Conservation (phyloP, 1,140 invertebrate genomes). For the Brachionus rotundiformis region DNA sequence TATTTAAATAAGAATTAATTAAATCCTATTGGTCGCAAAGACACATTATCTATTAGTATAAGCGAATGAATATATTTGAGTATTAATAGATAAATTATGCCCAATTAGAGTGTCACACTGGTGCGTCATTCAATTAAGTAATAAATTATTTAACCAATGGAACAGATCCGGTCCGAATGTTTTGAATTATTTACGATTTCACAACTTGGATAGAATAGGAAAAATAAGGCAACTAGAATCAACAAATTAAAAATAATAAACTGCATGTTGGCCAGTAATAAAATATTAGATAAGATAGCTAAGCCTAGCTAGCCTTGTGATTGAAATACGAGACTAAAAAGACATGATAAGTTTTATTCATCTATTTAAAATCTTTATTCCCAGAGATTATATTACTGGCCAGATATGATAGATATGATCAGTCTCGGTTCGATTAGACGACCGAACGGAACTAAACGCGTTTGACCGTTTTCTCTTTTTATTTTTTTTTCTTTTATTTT, state of each 20-base stretch:
- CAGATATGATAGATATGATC: not conserved
- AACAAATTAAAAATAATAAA: not conserved
- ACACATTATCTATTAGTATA: not conserved
- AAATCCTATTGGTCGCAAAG: not conserved
- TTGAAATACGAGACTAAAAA: conserved; percentile 33
- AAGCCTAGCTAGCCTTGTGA: not conserved
- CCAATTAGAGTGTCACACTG: conserved; percentile 34
- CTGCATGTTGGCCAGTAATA: not conserved
- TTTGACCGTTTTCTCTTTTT: not conserved
- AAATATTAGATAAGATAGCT: conserved; percentile 39
- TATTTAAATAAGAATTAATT: not conserved
- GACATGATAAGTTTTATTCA: conserved; percentile 30
- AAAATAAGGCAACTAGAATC: not conserved
- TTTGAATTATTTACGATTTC: conserved; percentile 46
- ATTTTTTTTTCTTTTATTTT: not conserved
- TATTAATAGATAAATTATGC: no score
- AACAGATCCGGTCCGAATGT: not conserved
- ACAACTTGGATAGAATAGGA: not conserved
- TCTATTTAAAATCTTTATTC: not conserved
- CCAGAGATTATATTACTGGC: conserved; percentile 8
- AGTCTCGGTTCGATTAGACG: conserved; percentile 23
- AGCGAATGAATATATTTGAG: no score
- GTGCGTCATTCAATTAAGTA: not conserved
- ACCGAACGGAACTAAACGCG: not conserved
- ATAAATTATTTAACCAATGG: conserved; percentile 9